Base-by-base conservation (phyloP, 2,888 invertebrate species). In the Lithophane socia region DNA sequence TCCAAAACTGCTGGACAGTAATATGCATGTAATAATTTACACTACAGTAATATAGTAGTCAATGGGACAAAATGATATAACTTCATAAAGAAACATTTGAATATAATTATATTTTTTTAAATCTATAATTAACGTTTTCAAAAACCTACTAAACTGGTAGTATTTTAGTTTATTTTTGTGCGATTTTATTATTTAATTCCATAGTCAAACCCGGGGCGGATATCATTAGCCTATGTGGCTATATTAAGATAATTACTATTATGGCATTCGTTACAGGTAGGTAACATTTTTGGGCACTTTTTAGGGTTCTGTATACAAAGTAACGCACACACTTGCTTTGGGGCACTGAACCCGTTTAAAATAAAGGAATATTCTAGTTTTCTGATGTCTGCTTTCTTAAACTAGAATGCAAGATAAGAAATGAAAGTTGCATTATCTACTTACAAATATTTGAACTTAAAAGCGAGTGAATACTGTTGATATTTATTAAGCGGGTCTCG, bases 1-100 rank as follows among this genome's bases (percentile, higher is more conserved):
- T 75, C 67, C 64, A 64, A 81, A 81, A 82, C 24, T 75, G 75
- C 75, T 64, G 29, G 71, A 77, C 70, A 71, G n/a, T 52, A 16
- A 60, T 29, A 13, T 42, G 47, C 71, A 42, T 42, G 52, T 76
- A 42, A 68, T 68, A 64, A 71, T 68, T 54, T 60, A 42, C 10
- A 54, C 10, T 47, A 71, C 61, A 68, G 8, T 71, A 54, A 61
- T 21, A 78, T 60, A 16, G 37, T 47, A 68, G n/a, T 76, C n/a
- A 54, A 18, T 54, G 54, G 42, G 70, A 71, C 49, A 42, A 61
- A 67, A 68, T 24, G 13, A 13, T 42, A 52, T 44, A 71, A 24
- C 16, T 16, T 71, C 24, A n/a, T 63, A 47, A 29, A 77, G 7
- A 61, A 37, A 54, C 42, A 18, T 52, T 42, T 65, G 9, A 75